Base-by-base conservation (phyloP, 2,888 invertebrate species). In the Clostera curtula region DNA sequence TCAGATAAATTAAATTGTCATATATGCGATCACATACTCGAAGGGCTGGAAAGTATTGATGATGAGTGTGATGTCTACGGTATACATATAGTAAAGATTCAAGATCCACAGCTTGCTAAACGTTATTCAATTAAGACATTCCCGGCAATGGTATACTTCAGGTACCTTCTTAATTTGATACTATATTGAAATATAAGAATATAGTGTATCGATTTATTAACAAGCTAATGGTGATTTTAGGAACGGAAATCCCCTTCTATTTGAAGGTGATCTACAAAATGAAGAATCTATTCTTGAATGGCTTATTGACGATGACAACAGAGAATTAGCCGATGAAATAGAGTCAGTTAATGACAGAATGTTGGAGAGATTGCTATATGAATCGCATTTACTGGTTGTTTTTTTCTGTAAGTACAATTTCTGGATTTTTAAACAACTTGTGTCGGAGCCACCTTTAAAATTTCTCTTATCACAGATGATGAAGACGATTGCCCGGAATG, bases 51-150 rank as follows among this genome's bases (percentile, higher is more conserved):
- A 63, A 87, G 91, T 43, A 91, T 96, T 43, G 96, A 96, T 59
- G 95, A 96, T 56, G 95, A 96, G 69, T 94, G 93, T 56, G 95
- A 95, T 62, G 92, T 94, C 0, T 96, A 92, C 63, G 96, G 96
- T 24, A 96, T 96, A 50, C 95, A 96, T 51, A 90, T 96, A 89
- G 96, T 96, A 0, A 93, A 95, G 64, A 96, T 96, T 53, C 93
- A 93, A 70, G 96, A 96, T 77, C 92, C 93, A 1, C 93, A 93
- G 58, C 71, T 96, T 34, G 96, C 96, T 4, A 96, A 96, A 67
- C 87, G 95, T 49, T 96, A 96, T 77, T 95, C 95, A 35, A 96
- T 96, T 36, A 96, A 96, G 71, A 96, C 96, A 27, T 96, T 94
- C 72, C 96, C 96, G 2, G 96, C 96, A 6, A 86, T 96, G 60